Percentiles rank a stretch among this genome's conserved stretches.
These are phyloP conservation scores for Drosophila rhopaloa DNA, from an alignment of 1,140 invertebrate species.

Conservation along the genomic window DNA sequence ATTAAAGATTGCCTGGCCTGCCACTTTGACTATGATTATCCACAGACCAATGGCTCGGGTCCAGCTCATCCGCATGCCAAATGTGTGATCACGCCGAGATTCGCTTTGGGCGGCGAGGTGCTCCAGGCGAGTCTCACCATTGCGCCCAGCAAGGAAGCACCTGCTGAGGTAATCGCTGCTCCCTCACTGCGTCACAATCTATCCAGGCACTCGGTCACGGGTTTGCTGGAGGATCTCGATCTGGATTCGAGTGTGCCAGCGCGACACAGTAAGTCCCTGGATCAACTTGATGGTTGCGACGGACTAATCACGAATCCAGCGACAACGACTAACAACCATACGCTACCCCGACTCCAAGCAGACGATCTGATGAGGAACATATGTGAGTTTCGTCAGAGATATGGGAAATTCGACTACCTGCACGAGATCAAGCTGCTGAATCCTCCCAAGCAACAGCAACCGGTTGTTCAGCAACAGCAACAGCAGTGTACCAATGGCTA, in stretches of 20 bases:
- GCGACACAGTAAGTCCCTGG: constrained; percentile 92
- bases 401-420: constrained; percentile 85
- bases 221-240: constrained; percentile 85
- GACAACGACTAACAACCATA: constrained; percentile 37
- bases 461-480: background rate
- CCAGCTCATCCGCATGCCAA: constrained; percentile 71
- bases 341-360: constrained; percentile 68
- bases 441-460: constrained; percentile 67
- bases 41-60: constrained; percentile 49
- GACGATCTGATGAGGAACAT: constrained; percentile 85
- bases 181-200: constrained; percentile 73
- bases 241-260: constrained; percentile 82
- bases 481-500: constrained; percentile 52
- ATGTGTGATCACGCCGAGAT: constrained; percentile 78
- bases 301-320: constrained; percentile 29
- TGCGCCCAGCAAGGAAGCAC: constrained; percentile 67
- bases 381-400: constrained; percentile 87
- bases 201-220: constrained; percentile 87
- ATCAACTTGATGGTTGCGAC: constrained; percentile 87
- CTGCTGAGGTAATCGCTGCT: constrained; percentile 1
- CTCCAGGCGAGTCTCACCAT: constrained; percentile 85
- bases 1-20: constrained; percentile 68
- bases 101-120: constrained; percentile 80
- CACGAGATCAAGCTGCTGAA: constrained; percentile 83
- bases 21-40: constrained; percentile 74